Base-by-base conservation (phyloP, 2,113 vertebrate genomes). In the Anguilla japonica region DNA sequence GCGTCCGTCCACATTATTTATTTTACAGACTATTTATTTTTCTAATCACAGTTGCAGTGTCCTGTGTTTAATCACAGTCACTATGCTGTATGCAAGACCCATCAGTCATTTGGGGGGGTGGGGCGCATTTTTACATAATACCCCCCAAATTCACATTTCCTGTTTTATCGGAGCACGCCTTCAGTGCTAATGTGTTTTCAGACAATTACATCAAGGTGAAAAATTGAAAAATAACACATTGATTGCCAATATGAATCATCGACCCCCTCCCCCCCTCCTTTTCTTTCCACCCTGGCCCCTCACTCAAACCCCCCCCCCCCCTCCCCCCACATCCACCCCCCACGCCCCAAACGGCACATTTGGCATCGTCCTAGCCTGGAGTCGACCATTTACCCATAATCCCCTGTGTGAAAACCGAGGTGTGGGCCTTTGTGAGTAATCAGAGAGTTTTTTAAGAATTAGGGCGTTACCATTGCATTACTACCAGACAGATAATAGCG, bases 161-260 rank as follows among this genome's bases (percentile, higher is more conserved):
- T 93, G 90, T 89, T 90, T 90, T 88, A 20, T 75, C 71, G n/a
- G 91, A 91, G 84, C 5, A 79, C 11, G 11, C 91, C 85, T 90
- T 95, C 93, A 92, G 92, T 91, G 93, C 92, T 94, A 95, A 95
- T 95, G 95, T 90, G 87, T 92, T 95, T 93, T 93, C 88, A 88
- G 90, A 93, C 89, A 91, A 95, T 94, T 94, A 93, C 92, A 95
- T 95, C 94, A 92, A 88, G 85, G 88, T 93, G 93, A 94, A 93
- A 93, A 93, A 94, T 92, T 92, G 91, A 94, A 94, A 91, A 93
- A 92, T 89, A 92, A 90, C 90, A 88, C 83, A 16, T 89, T 90
- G 93, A 95, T 93, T 93, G 93, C 94, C 94, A 89, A 89, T 88
- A 88, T 90, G 91, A 94, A 94, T 95, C 92, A 92, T 93, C 22